Conservation (phyloP, 2,113 vertebrate genomes). For the Rynchops niger region DNA sequence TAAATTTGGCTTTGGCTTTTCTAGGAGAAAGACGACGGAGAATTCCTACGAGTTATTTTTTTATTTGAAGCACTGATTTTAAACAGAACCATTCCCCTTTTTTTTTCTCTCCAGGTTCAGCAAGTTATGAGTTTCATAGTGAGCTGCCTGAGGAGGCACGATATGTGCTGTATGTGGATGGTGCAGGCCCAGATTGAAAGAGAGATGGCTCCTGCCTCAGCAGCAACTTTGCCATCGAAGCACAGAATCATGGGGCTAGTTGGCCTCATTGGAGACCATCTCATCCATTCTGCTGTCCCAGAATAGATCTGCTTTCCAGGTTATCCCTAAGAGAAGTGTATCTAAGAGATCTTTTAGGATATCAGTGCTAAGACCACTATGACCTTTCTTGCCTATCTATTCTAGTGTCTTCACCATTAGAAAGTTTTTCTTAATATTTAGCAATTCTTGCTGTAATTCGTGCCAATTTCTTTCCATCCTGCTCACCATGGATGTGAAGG, state of each 20-base stretch:
- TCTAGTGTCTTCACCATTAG: not conserved
- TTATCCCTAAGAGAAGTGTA: not conserved
- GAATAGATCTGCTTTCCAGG: not conserved
- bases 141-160: not conserved
- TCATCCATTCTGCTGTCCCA: not conserved
- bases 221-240: not conserved
- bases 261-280: not conserved
- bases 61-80: not conserved
- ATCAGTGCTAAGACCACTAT: not conserved
- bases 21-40: not conserved
- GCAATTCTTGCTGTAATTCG: not conserved
- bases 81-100: not conserved
- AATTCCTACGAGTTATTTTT: not conserved
- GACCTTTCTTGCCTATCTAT: not conserved
- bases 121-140: not conserved
- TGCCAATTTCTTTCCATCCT: not conserved
- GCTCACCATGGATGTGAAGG: not conserved
- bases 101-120: not conserved
- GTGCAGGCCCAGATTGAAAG: not conserved
- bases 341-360: not conserved
- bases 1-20: slow-evolving; percentile 16
- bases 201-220: not conserved
- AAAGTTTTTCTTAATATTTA: not conserved
- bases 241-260: not conserved
- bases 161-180: not conserved